Conservation (phyloP, 2,113 vertebrate genomes). For the Syrrhaptes paradoxus region DNA sequence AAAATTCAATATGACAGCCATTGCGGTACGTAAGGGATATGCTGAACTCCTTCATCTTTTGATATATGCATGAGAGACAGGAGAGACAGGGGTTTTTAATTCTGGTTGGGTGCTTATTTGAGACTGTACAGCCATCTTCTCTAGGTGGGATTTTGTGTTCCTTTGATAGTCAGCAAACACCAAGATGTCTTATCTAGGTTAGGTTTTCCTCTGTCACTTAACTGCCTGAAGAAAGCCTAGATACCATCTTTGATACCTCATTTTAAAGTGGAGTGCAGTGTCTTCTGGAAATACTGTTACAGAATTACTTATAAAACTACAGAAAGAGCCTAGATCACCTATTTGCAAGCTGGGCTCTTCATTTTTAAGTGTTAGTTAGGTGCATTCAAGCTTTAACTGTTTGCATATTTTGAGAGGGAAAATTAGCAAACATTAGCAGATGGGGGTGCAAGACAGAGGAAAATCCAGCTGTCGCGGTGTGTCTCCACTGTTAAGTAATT, state of each 20-base stretch:
- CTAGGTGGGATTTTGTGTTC: not conserved
- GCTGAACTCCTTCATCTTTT: not conserved
- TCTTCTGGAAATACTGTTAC: not conserved
- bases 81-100: not conserved
- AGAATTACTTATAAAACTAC: not conserved
- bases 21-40: not conserved
- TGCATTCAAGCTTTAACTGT: not conserved
- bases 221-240: not conserved
- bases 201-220: not conserved
- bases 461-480: not conserved
- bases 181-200: not conserved
- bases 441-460: not conserved
- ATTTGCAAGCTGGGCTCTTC: not conserved
- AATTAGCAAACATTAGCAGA: not conserved
- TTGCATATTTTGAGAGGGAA: not conserved
- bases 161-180: not conserved
- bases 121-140: constrained; percentile 1
- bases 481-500: not conserved
- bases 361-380: not conserved
- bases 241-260: not conserved
- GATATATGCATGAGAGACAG: not conserved
- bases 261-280: not conserved
- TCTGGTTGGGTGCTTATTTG: constrained; percentile 11
- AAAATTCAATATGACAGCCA: not conserved
- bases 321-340: not conserved